These are phyloP conservation scores for Neoaliturus tenellus DNA, from an alignment of 2,888 invertebrate species.

Conservation along the genomic window DNA sequence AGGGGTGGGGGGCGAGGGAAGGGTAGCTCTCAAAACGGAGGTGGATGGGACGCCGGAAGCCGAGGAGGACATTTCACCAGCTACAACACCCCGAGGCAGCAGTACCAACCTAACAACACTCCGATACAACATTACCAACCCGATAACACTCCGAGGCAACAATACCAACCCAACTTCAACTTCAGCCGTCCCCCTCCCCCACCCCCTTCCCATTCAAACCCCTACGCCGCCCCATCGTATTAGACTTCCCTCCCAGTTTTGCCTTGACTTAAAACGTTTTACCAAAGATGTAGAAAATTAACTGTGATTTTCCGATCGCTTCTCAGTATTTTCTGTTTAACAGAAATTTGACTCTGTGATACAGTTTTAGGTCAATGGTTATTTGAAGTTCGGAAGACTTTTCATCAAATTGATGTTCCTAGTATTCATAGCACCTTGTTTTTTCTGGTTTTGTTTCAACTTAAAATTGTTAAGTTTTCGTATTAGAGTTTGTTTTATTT, in stretches of 20 bases:
- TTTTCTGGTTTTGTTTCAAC: neutral
- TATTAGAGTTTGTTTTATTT: neutral
- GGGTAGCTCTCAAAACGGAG: neutral
- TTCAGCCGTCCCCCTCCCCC: conserved; percentile 49
- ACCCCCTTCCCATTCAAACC: conserved; percentile 24
- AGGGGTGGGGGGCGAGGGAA: neutral
- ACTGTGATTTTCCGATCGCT: conserved; percentile 26
- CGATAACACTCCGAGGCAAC: conserved; percentile 25
- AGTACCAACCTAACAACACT: conserved; percentile 17
- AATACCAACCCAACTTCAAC: conserved; percentile 31
- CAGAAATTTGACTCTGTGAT: conserved; percentile 29
- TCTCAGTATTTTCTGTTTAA: neutral
- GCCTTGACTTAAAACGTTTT: conserved; percentile 26
- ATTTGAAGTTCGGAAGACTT: neutral
- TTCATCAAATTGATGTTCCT: neutral
- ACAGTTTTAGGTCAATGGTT: conserved; percentile 31
- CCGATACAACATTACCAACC: conserved; percentile 29
- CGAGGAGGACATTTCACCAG: neutral
- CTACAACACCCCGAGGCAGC: conserved; percentile 37
- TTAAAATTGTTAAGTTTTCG: neutral
- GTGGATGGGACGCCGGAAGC: neutral
- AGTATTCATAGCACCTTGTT: neutral
- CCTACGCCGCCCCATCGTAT: conserved; percentile 2
- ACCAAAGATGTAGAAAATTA: neutral
- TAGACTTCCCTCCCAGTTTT: conserved; percentile 15